Evolutionary conservation across 2,113 vertebrate species (phyloP), one percentile per base, ranked within the genome.

Genomic region (Numenius arquata): DNA sequence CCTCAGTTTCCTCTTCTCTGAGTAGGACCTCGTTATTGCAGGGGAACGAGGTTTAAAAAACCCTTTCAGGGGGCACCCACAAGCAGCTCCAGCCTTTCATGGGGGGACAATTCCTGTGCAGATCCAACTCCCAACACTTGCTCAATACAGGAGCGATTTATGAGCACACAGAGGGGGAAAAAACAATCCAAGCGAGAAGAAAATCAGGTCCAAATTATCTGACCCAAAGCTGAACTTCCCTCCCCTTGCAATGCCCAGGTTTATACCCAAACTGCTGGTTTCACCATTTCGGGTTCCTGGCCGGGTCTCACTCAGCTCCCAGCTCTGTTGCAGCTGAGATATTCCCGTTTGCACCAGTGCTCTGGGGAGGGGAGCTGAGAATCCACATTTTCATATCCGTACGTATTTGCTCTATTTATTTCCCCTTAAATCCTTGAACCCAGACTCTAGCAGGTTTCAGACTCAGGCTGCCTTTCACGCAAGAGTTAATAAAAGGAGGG

Each of bases 401-500:
- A 6, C 3, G 1, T 10, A 23, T 75, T 71, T 53, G 12, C 34
- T 40, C n/a, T 32, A 1, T 59, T 75, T 32, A 1, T 59, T 75
- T 53, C 27, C 41, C 36, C 27, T 65, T 48, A 36, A 89, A 75
- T 18, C 58, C 80, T 23, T n/a, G 41, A 68, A 50, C 67, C 88
- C 55, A 6, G 47, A 1, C 12, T 4, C 38, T 3, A 8, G 63
- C 20, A 27, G 36, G 27, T 84, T 82, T 85, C 14, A 34, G 74
- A 34, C 7, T 25, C n/a, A 10, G 40, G 32, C 43, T 55, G 68
- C 93, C 84, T 92, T 36, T 85, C 91, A 61, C 1, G 62, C 66
- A 93, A 95, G 85, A 82, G 96, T 95, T 96, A 97, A 96, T 12
- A 27, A 43, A 29, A 48, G 30, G 55, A 93, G 85, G 65, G 88